Percentiles rank a stretch among this genome's conserved stretches.
Conservation (phyloP, 2,888 invertebrate species). For the Caenorhabditis sp. region DNA sequence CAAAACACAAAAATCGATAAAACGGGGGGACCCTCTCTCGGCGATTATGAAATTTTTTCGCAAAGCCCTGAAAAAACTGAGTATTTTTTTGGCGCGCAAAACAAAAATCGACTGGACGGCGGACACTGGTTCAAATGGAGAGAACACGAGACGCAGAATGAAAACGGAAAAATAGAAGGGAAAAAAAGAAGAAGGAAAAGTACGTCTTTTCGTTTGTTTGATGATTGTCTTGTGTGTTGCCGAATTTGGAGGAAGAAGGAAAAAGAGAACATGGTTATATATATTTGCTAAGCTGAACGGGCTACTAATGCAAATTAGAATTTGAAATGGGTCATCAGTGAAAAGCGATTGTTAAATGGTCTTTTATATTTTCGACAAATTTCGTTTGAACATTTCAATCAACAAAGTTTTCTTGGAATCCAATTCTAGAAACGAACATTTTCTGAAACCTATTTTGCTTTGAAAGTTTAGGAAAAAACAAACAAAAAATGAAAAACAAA, state of each 20-base stretch:
- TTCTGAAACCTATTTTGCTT: too few species aligned
- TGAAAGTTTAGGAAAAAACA: too few species aligned
- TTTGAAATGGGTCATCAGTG: background rate
- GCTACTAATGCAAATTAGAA: background rate
- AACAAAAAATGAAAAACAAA: too few species aligned
- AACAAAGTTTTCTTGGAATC: too few species aligned
- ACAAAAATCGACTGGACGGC: background rate
- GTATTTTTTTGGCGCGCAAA: slow-evolving; percentile 1
- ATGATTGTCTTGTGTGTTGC: background rate
- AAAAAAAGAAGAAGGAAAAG: background rate
- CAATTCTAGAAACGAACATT: too few species aligned
- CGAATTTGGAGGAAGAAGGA: background rate
- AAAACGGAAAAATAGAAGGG: background rate
- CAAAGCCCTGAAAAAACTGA: background rate
- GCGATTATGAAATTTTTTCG: background rate
- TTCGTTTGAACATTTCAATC: too few species aligned
- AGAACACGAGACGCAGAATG: background rate
- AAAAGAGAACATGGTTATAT: background rate
- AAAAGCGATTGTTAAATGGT: background rate
- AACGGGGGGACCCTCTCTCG: background rate
- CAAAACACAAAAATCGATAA: background rate
- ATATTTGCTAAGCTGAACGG: background rate
- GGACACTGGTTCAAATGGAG: background rate
- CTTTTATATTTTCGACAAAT: too few species aligned
- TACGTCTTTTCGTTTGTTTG: background rate